phyloP scores from a whole-genome alignment of 2,888 invertebrate genomes.

The Yponomeuta cagnagella region DNA sequence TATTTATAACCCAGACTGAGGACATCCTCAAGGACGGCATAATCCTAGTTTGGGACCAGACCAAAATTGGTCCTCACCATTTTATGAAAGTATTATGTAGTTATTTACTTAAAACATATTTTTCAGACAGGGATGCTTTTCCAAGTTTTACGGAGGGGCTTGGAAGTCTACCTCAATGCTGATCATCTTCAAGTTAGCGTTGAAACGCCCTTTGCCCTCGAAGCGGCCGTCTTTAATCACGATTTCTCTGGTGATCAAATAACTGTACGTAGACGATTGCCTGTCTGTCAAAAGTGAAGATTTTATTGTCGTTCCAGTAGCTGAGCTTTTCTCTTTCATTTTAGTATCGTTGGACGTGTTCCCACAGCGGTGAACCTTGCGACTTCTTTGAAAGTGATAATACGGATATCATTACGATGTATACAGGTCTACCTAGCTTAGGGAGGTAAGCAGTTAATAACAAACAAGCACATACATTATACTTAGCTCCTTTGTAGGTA shows the following conservation, averaged over 20 bases:
- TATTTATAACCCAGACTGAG: too few relatives aligned
- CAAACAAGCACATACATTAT: too few relatives aligned
- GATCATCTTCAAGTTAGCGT: conserved; percentile 33
- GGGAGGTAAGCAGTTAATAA: conserved; percentile 35
- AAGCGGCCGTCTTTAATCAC: conserved; percentile 32
- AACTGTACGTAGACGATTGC: conserved; percentile 27
- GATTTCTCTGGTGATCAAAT: conserved; percentile 31
- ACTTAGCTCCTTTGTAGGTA: too few relatives aligned
- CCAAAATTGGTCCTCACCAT: too few relatives aligned
- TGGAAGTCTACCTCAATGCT: conserved; percentile 34
- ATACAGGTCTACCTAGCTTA: conserved; percentile 29
- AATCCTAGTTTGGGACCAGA: too few relatives aligned
- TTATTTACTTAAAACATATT: neutral
- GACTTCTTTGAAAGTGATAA: conserved; percentile 24
- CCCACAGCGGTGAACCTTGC: conserved; percentile 24
- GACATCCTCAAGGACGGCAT: too few relatives aligned
- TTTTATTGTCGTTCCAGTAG: neutral
- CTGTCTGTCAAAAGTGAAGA: neutral
- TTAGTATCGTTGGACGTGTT: conserved; percentile 41
- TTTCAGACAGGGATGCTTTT: conserved; percentile 40
- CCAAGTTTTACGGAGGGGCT: conserved; percentile 31
- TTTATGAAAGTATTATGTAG: too few relatives aligned
- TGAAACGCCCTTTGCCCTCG: conserved; percentile 31
- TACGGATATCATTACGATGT: conserved; percentile 28
- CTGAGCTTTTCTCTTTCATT: conserved; percentile 16